phyloP scores from a whole-genome alignment of 2,113 vertebrate genomes.

The Struthidea cinerea region DNA sequence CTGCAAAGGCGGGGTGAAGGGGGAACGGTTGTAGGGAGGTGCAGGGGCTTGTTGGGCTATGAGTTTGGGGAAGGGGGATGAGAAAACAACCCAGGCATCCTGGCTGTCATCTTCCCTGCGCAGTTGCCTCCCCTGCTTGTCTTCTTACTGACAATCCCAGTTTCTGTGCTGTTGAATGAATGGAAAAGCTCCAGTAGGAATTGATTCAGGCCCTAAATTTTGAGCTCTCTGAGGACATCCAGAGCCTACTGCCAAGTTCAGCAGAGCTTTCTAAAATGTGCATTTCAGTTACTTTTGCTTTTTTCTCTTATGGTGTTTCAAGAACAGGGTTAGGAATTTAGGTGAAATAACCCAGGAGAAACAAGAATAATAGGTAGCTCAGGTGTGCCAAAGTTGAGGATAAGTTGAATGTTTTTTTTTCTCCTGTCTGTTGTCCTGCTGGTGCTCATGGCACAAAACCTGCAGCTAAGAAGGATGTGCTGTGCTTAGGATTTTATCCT shows the following conservation, averaged over 20 bases:
- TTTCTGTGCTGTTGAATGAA: constrained; percentile 10
- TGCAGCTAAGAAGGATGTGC: not conserved
- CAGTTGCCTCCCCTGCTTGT: not conserved
- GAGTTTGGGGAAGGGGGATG: not conserved
- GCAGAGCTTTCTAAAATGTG: not conserved
- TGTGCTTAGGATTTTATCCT: not conserved
- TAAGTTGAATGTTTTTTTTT: not conserved
- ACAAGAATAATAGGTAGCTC: not conserved
- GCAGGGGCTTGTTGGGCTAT: not conserved
- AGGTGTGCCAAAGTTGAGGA: not conserved
- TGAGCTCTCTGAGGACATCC: not conserved
- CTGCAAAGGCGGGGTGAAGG: not conserved
- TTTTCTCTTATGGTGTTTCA: not conserved
- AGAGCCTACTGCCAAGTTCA: not conserved
- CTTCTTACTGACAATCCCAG: not conserved
- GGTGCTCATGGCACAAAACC: not conserved
- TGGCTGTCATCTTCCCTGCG: not conserved
- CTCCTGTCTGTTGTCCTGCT: not conserved
- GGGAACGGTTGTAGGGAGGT: not conserved
- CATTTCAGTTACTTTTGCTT: not conserved
- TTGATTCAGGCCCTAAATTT: constrained; percentile 31
- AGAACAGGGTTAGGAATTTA: not conserved
- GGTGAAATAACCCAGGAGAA: not conserved
- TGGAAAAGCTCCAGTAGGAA: constrained; percentile 34
- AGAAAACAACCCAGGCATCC: not conserved